Evolutionary conservation across 2,113 vertebrate species (phyloP), one percentile per base, ranked within the genome.

Genomic region (Clarias macrocephalus): DNA sequence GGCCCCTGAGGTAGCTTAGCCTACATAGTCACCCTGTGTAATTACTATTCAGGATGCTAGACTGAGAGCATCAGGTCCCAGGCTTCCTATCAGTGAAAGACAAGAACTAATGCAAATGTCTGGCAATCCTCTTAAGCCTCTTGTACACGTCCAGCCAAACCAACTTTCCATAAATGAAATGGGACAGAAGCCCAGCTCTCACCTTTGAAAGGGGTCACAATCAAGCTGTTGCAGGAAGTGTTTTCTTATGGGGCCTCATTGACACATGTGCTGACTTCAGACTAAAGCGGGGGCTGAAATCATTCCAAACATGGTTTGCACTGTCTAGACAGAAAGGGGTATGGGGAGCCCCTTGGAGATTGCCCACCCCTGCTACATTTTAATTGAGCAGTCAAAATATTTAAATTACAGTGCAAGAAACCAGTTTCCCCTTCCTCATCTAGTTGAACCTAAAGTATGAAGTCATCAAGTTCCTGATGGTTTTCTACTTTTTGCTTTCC

Each of bases 261-360:
- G 93, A 95, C 93, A 94, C 88, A 93, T 96, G 93, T 90, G 92
- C 92, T 94, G 94, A 93, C 88, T 92, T 93, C 92, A 85, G 81
- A 86, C 80, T 18, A 56, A 84, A 86, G 52, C 48, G 23, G 57
- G 60, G 84, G 88, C 89, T 82, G 84, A 91, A 88, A 90, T 92
- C 92, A 93, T 95, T 95, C 94, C 94, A 93, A 91, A 86, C 86
- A 91, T 90, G 93, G 90, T 94, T 95, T 93, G 92, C 88, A 88
- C 90, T 76, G 95, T 96, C 94, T 96, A 96, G 95, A 96, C 95
- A 93, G 93, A 93, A 66, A 89, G 37, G 54, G n/a, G 81, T 33
- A 48, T 62, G 91, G 89, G 86, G 83, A 75, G 48, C 70, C 62
- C 83, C 70, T 48, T 42, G 87, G 91, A 87, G 86, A 85, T 70